Base-by-base conservation (phyloP, 2,888 invertebrate species). In the Tipula unca region DNA sequence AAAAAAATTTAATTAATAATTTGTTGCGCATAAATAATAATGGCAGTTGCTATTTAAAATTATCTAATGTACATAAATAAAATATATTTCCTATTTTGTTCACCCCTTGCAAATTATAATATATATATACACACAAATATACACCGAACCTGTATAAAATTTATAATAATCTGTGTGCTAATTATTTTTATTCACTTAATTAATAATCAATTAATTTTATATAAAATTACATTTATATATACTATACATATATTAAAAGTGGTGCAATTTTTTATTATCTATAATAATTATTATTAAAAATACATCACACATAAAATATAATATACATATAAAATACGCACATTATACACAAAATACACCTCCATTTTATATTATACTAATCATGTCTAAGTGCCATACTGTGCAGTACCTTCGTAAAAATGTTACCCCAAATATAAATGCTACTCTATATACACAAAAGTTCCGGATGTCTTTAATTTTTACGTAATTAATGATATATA, bases 401-500 rank as follows among this genome's bases (percentile, higher is more conserved):
- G 90, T 91, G 91, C 91, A 91, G 91, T 91, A 91, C 91, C 91
- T 91, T 48, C 29, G 29, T 85, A 54, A 54, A 85, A 85, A 39
- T 25, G 25, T 25, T 85, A 69, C 25, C 69, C 69, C 17, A 25
- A 69, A 69, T n/a, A n/a, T 29, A 83, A 32, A 14, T 82, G 14
- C 25, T 83, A n/a, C 83, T 29, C 32, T 83, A 29, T 17, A 84
- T 84, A 84, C 84, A 84, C 35, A 84, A 84, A 84, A 32, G 35
- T 36, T 36, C 36, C 35, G 36, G 32, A 32, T 36, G 17, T 36
- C 13, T 36, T 36, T 36, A 84, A 84, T 84, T 36, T 25, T 69
- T 69, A 69, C 25, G 20, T 25, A 20, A 25, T n/a, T n/a, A n/a
- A n/a, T n/a, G n/a, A n/a, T n/a, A n/a, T n/a, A n/a, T n/a, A n/a